Percentiles rank a stretch among this genome's conserved stretches.
phyloP scores from a whole-genome alignment of 30 jellyfish, hydroid and myxozoan genomes.

The Hydractinia symbiolongicarpus region DNA sequence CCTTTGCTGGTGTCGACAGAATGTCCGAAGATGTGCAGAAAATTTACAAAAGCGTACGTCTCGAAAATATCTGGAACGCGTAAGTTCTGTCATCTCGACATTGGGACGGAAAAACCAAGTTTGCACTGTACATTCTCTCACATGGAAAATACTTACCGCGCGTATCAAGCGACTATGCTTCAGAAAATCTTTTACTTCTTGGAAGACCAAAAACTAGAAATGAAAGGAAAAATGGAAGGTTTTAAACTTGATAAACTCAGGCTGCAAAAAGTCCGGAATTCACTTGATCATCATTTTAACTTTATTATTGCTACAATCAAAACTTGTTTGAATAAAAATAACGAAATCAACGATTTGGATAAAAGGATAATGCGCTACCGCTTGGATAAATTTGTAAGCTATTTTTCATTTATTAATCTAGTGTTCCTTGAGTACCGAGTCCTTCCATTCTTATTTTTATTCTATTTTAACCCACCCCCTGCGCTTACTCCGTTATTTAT shows the following conservation, averaged over 20 bases:
- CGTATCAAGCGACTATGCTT: background rate
- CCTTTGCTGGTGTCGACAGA: background rate
- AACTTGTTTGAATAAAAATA: too few species aligned
- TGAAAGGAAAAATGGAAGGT: background rate
- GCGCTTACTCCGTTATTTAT: too few species aligned
- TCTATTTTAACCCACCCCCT: too few species aligned
- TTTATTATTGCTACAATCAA: too few species aligned
- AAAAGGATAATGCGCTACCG: too few species aligned
- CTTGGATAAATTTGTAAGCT: too few species aligned
- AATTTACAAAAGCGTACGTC: background rate
- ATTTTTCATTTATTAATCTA: too few species aligned
- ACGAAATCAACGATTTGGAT: too few species aligned
- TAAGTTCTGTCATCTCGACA: background rate
- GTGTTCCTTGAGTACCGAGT: too few species aligned
- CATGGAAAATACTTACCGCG: slow-evolving; percentile 11
- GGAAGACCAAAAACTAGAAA: slow-evolving; percentile 5
- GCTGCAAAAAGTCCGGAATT: too few species aligned
- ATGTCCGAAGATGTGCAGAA: background rate
- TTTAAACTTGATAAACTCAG: background rate
- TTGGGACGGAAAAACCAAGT: slow-evolving; percentile 1
- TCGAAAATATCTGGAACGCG: slow-evolving; percentile 4
- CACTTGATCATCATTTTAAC: too few species aligned
- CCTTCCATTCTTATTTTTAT: too few species aligned
- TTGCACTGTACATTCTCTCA: background rate
- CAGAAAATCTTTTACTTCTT: slow-evolving; percentile 5